These are phyloP conservation scores for Onychomys arenicola DNA, from an alignment of 2,797 vertebrate species.

Conservation along the genomic window DNA sequence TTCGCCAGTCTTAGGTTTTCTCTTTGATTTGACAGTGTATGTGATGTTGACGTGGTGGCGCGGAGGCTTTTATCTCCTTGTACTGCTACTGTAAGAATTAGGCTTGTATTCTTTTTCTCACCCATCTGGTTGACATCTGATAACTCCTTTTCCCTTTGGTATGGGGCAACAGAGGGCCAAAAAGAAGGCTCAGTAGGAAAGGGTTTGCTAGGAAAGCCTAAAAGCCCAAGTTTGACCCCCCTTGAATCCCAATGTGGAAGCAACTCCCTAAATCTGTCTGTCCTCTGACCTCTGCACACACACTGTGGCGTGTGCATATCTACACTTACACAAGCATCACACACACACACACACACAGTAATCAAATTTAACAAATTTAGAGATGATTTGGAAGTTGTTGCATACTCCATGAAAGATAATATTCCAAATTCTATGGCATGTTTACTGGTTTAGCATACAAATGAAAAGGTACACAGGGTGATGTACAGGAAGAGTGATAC, in stretches of 20 bases:
- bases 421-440: background rate
- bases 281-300: background rate
- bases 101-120: background rate
- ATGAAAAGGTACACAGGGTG: background rate
- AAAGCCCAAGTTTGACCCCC: background rate
- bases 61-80: background rate
- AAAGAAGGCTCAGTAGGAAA: background rate
- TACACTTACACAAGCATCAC: background rate
- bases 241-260: background rate
- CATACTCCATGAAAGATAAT: background rate
- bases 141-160: background rate
- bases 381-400: background rate
- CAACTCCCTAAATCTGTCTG: background rate
- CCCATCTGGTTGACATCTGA: background rate
- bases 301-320: background rate
- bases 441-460: background rate
- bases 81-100: background rate
- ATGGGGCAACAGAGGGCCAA: background rate
- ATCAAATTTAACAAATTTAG: background rate
- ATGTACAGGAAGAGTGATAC: background rate
- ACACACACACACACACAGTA: background rate
- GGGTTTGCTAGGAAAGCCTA: background rate
- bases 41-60: background rate
- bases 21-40: background rate
- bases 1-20: background rate